These are phyloP conservation scores for Cheilosia pagana DNA, from an alignment of 2,888 invertebrate genomes.

Conservation along the genomic window DNA sequence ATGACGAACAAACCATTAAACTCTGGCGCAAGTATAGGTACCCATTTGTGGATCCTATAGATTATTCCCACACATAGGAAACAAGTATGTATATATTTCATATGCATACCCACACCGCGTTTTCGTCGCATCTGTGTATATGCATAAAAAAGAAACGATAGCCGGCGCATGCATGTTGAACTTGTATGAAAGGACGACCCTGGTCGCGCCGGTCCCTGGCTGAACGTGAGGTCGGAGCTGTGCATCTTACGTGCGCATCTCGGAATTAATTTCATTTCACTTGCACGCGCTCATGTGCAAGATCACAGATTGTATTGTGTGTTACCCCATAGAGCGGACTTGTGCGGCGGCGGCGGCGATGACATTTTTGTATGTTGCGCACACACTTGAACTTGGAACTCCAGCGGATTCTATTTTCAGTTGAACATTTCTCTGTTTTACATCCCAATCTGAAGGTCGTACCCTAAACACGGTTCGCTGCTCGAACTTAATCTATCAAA, in stretches of 20 bases:
- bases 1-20: conserved; percentile 63
- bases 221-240: conserved; percentile 73
- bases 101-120: conserved; percentile 12
- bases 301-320: conserved; percentile 66
- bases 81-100: conserved; percentile 46
- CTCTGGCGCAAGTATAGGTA: conserved; percentile 20
- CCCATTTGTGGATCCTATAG: conserved; percentile 37
- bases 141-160: too few species aligned
- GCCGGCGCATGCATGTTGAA: conserved; percentile 52
- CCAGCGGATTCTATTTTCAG: conserved; percentile 50
- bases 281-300: conserved; percentile 75
- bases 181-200: conserved; percentile 52
- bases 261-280: conserved; percentile 71
- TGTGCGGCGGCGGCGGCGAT: conserved; percentile 4
- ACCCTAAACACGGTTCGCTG: background rate
- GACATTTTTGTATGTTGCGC: conserved; percentile 39
- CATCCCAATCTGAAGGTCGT: conserved; percentile 51
- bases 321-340: conserved; percentile 68
- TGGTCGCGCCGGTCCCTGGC: conserved; percentile 50
- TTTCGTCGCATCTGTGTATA: background rate
- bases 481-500: conserved; percentile 57
- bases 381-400: conserved; percentile 4
- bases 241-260: conserved; percentile 68
- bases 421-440: conserved; percentile 1
- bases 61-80: conserved; percentile 64